Percentiles rank a stretch among this genome's conserved stretches.
Evolutionary conservation across 2,113 vertebrate genomes (phyloP).

Genomic region (Catharus bicknelli): DNA sequence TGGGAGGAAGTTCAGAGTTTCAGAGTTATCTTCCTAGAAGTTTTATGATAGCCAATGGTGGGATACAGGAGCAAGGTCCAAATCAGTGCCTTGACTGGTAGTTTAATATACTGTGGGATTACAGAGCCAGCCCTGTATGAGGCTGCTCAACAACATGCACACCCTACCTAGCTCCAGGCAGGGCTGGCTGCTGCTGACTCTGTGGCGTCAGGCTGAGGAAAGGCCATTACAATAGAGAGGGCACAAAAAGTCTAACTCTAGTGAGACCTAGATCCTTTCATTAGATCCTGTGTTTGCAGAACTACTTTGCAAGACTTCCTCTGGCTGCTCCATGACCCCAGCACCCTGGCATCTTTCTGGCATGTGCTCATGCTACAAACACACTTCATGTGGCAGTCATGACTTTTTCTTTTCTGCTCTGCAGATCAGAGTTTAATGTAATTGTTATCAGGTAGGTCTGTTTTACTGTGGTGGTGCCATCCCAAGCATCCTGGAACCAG

Average conservation of each 20-base stretch:
- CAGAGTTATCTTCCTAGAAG: neutral
- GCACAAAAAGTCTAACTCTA: neutral
- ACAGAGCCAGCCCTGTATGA: neutral
- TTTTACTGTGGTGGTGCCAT: neutral
- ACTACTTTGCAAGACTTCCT: neutral
- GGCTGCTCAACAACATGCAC: neutral
- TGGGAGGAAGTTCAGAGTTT: neutral
- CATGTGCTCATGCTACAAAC: neutral
- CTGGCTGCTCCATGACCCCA: neutral
- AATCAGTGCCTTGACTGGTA: neutral
- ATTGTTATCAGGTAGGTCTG: neutral
- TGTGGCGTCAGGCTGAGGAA: neutral
- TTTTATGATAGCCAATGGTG: neutral
- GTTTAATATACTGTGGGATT: neutral
- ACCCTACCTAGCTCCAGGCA: rapidly evolving
- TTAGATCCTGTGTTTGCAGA: neutral
- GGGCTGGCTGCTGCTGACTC: neutral
- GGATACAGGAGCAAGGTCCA: neutral
- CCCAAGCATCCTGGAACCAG: neutral
- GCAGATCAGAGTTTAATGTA: neutral
- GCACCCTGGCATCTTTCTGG: neutral
- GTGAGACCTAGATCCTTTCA: neutral
- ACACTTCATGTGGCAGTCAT: rapidly evolving
- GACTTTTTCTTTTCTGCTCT: neutral
- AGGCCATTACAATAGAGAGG: neutral